Conservation (phyloP, 2,797 vertebrate species). For the Rhynchotus rufescens region DNA sequence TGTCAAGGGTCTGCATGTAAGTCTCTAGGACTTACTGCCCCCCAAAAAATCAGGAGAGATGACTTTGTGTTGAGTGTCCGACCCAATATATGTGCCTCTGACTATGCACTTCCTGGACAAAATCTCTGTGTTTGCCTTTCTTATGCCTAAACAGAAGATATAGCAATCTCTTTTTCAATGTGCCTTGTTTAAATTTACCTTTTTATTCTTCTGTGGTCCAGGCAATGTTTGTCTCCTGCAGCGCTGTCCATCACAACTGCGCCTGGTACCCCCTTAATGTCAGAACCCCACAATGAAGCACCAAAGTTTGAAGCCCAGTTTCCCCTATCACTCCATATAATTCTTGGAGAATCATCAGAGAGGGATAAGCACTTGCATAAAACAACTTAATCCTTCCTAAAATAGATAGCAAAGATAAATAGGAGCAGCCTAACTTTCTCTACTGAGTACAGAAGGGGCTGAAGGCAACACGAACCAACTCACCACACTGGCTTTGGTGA, state of each 20-base stretch:
- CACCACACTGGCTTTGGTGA: background rate
- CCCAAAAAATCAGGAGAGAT: background rate
- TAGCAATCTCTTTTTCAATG: background rate
- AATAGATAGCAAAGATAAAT: background rate
- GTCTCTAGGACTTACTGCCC: background rate
- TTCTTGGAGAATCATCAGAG: too few relatives aligned
- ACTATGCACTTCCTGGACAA: background rate
- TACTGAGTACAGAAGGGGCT: background rate
- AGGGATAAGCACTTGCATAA: background rate
- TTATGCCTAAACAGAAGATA: background rate
- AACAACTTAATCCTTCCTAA: background rate
- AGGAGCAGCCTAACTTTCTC: background rate
- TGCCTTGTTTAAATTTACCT: background rate
- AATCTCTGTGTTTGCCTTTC: background rate
- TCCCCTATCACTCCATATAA: background rate
- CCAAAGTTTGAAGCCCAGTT: background rate
- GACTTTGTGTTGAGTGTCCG: background rate
- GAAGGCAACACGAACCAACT: background rate
- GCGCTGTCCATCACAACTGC: background rate
- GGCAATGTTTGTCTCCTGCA: background rate
- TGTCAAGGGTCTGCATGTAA: background rate
- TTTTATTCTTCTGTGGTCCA: background rate
- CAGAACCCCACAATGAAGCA: background rate
- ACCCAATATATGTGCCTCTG: background rate
- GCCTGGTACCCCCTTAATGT: rapidly evolving